Evolutionary conservation across 1,140 invertebrate species (phyloP).

Genomic region (Trichonephila clavipes): DNA sequence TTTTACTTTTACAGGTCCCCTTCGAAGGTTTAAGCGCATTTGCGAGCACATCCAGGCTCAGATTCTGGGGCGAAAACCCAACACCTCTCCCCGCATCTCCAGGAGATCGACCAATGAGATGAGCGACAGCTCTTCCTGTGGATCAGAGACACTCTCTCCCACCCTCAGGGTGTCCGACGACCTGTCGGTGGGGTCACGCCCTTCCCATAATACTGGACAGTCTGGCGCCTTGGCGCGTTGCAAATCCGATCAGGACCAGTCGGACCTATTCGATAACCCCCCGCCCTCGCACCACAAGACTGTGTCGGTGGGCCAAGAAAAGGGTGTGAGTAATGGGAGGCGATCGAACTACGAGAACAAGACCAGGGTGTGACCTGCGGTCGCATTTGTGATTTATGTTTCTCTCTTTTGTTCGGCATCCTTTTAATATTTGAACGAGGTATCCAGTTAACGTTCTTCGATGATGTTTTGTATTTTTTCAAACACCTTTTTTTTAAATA

Average conservation of each 20-base stretch:
- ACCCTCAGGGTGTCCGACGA: conserved; percentile 77
- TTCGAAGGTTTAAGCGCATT: conserved; percentile 94
- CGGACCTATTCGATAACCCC: conserved; percentile 76
- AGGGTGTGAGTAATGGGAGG: conserved; percentile 46
- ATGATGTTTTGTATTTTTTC: no score
- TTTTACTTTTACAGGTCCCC: conserved; percentile 88
- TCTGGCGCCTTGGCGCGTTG: conserved; percentile 76
- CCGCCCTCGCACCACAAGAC: conserved; percentile 49
- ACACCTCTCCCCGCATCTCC: conserved; percentile 85
- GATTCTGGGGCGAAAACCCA: conserved; percentile 85
- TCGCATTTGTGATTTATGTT: background rate
- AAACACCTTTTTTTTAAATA: no score
- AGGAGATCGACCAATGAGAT: conserved; percentile 85
- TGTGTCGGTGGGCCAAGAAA: background rate
- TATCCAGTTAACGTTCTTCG: background rate
- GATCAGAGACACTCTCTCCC: conserved; percentile 87
- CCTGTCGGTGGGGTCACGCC: conserved; percentile 64
- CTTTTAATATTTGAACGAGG: background rate
- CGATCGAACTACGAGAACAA: conserved; percentile 49
- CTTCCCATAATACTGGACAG: background rate
- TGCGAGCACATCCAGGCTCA: conserved; percentile 97
- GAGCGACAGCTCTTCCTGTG: conserved; percentile 90
- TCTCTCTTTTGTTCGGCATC: conserved; percentile 13
- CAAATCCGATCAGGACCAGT: conserved; percentile 77
- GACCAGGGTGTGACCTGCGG: conserved; percentile 50